Conservation (phyloP, 2,888 invertebrate species). For the Stenichneumon culpator region DNA sequence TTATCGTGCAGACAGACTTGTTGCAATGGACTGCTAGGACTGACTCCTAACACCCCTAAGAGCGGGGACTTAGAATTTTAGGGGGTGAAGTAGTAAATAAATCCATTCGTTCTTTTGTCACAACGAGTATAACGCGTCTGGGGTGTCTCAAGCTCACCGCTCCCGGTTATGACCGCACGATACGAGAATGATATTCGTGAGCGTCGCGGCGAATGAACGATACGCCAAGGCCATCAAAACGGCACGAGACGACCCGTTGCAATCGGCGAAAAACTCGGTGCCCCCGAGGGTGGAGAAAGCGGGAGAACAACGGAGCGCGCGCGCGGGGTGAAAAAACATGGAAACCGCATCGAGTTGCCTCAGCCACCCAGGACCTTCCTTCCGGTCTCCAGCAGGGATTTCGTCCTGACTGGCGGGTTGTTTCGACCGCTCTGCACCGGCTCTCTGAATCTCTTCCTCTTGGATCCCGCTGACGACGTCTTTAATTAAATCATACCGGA, state of each 20-base stretch:
- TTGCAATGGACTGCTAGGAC: too few species aligned
- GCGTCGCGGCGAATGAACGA: constrained; percentile 76
- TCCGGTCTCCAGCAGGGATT: constrained; percentile 79
- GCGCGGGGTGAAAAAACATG: constrained; percentile 84
- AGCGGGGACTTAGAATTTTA: too few species aligned
- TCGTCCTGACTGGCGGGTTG: constrained; percentile 60
- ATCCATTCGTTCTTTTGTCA: constrained; percentile 65
- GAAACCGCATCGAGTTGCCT: constrained; percentile 85
- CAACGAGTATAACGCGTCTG: background rate
- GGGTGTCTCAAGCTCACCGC: constrained; percentile 72
- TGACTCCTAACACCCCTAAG: too few species aligned
- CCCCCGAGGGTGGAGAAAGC: constrained; percentile 65
- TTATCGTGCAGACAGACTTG: too few species aligned
- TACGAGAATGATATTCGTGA: constrained; percentile 78
- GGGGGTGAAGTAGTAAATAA: constrained; percentile 73
- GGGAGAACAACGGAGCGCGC: constrained; percentile 70
- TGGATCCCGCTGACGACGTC: constrained; percentile 73
- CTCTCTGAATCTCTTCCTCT: constrained; percentile 23
- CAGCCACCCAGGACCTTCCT: constrained; percentile 82
- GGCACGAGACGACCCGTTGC: constrained; percentile 82
- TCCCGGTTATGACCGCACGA: constrained; percentile 58
- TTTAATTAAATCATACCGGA: constrained; percentile 79
- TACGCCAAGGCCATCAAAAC: constrained; percentile 80
- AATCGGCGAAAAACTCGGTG: constrained; percentile 70
- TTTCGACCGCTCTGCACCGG: constrained; percentile 57